Conservation (phyloP, 2,113 vertebrate genomes). For the Hucho hucho region DNA sequence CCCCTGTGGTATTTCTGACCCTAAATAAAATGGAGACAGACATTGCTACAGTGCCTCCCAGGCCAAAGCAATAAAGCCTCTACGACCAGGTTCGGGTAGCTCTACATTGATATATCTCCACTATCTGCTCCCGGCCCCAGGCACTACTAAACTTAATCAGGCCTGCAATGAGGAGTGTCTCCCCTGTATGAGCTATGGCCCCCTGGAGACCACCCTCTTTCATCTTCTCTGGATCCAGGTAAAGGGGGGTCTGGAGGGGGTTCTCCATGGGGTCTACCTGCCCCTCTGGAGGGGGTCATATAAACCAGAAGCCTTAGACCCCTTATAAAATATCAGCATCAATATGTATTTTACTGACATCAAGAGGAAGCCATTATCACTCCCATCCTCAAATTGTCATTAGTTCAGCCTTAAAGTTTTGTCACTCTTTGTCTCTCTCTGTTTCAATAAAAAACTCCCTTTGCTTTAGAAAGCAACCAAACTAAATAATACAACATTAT, state of each 20-base stretch:
- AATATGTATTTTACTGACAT: constrained; percentile 58
- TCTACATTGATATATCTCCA: constrained; percentile 50
- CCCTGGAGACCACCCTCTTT: constrained; percentile 36
- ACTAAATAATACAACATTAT: rapidly evolving
- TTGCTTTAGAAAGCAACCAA: neutral
- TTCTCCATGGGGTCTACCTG: neutral
- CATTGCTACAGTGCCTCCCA: neutral
- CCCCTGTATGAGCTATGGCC: constrained; percentile 54
- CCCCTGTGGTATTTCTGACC: neutral
- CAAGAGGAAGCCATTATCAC: constrained; percentile 50
- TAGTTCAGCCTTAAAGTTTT: constrained; percentile 1
- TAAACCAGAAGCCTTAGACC: neutral
- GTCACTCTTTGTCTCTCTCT: neutral
- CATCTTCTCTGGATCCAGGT: neutral
- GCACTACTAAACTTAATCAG: constrained; percentile 61
- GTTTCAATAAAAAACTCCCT: neutral
- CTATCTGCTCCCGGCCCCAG: constrained; percentile 43
- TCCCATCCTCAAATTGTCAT: constrained; percentile 10
- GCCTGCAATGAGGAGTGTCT: constrained; percentile 55
- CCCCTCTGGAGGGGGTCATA: constrained; percentile 1
- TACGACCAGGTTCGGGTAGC: constrained; percentile 6
- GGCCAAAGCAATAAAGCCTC: constrained; percentile 17
- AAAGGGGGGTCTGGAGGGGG: neutral
- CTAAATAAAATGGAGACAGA: neutral
- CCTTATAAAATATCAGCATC: constrained; percentile 40